These are phyloP conservation scores for Vimba vimba DNA, from an alignment of 2,113 vertebrate species.

Conservation along the genomic window DNA sequence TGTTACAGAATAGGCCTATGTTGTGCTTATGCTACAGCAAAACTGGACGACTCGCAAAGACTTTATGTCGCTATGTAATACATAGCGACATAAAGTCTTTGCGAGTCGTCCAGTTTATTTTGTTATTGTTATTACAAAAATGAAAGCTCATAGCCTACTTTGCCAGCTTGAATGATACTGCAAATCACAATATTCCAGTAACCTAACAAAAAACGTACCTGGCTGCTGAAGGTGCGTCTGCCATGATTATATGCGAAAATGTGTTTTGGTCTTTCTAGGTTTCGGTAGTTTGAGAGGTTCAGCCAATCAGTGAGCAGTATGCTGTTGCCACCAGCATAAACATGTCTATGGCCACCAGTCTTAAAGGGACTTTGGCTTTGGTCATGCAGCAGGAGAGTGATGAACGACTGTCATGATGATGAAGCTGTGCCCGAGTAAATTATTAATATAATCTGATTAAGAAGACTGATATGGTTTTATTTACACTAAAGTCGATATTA, in stretches of 20 bases:
- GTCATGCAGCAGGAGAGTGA: neutral
- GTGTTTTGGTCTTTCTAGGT: neutral
- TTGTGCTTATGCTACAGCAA: neutral
- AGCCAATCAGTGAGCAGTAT: neutral
- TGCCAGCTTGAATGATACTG: neutral
- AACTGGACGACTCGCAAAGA: neutral
- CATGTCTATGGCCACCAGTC: neutral
- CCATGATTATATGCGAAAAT: neutral
- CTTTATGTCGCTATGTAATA: neutral
- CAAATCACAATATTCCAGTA: neutral
- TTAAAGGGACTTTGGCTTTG: no score
- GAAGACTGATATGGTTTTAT: neutral
- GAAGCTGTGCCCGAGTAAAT: neutral
- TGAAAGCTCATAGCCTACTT: neutral
- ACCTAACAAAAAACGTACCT: neutral
- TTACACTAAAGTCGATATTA: neutral
- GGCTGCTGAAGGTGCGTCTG: neutral
- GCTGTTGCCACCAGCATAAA: no score
- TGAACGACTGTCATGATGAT: neutral
- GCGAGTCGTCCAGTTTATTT: no score
- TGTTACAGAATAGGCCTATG: neutral
- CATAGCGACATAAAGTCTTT: no score
- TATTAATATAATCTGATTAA: neutral
- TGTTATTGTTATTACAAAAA: neutral
- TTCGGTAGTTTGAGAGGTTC: neutral